Conservation (phyloP, 1,140 invertebrate species). For the Listronotus oregonensis region DNA sequence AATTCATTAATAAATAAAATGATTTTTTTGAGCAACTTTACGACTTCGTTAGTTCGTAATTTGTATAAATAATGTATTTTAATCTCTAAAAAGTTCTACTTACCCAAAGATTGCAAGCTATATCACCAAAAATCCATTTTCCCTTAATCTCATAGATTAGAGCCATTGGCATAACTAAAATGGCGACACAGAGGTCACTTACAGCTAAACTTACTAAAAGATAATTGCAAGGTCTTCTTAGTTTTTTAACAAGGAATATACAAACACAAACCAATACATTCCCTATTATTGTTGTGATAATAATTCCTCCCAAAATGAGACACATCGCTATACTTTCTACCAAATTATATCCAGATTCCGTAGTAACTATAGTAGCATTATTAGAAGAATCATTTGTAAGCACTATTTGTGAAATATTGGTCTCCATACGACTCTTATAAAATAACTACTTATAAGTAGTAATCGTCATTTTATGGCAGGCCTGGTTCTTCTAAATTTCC, state of each 20-base stretch:
- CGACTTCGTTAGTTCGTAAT: no score
- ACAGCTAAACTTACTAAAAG: slow-evolving; percentile 89
- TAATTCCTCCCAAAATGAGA: slow-evolving; percentile 73
- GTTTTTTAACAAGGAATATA: slow-evolving; percentile 84
- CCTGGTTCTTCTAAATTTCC: slow-evolving; percentile 1
- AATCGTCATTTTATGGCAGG: neutral
- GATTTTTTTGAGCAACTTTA: no score
- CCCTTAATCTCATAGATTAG: slow-evolving; percentile 80
- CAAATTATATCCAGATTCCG: slow-evolving; percentile 52
- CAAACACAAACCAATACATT: slow-evolving; percentile 87
- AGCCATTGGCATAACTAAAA: slow-evolving; percentile 85
- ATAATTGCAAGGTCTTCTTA: slow-evolving; percentile 84
- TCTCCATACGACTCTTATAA: slow-evolving; percentile 30
- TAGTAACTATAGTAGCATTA: slow-evolving; percentile 22
- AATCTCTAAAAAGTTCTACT: no score
- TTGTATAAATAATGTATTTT: no score
- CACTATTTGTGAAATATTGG: slow-evolving; percentile 29
- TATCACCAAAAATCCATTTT: slow-evolving; percentile 81
- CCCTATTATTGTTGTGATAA: slow-evolving; percentile 81
- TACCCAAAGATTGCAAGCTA: slow-evolving; percentile 86
- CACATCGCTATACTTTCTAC: slow-evolving; percentile 71
- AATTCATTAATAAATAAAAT: no score
- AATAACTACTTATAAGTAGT: slow-evolving; percentile 19
- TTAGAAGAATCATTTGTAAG: slow-evolving; percentile 34
- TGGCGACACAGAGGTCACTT: slow-evolving; percentile 81